Base-by-base conservation (phyloP, 2,888 invertebrate genomes). In the Acanthoscelides obtectus region DNA sequence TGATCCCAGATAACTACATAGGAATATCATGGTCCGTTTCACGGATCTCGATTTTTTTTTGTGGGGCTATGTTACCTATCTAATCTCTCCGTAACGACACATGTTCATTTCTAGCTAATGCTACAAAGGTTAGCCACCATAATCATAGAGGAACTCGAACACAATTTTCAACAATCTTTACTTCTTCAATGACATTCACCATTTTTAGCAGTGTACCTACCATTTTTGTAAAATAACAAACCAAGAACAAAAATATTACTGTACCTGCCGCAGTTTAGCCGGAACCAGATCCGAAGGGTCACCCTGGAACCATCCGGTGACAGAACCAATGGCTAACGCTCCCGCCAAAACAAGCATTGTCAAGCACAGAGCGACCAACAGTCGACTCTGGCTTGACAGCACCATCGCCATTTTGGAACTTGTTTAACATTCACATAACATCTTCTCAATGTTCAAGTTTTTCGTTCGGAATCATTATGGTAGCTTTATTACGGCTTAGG, bases 261-360 rank as follows among this genome's bases (percentile, higher is more conserved):
- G 76, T 88, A 88, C 89, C 88, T 89, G 89, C 83, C 87, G 87
- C 80, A 89, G 86, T 81, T 88, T 87, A 76, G 88, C 88, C 79
- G 88, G 88, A 79, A 88, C 84, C 76, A 88, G 88, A 79, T 88
- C 88, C 77, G 87, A 85, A 78, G 84, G 84, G 66, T 66, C 22
- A 70, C 87, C 86, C 76, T 88, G 87, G 81, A 90, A 90, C 90
- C 90, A 90, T 77, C 90, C 90, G 77, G 89, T 87, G 65, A 90
- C 86, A 69, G 89, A 89, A 77, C 89, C 89, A 74, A 89, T 87
- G 69, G 89, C 88, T 68, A 89, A 84, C 74, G 88, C 88, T 78
- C 88, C 86, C 70, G 89, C 89, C 78, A 89, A 83, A 77, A 88
- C 84, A 80, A 89, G 86, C 78, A 89, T 86, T 71, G 88, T 85